Evolutionary conservation across 1,140 invertebrate species (phyloP).

Genomic region (Pristionchus pacificus): DNA sequence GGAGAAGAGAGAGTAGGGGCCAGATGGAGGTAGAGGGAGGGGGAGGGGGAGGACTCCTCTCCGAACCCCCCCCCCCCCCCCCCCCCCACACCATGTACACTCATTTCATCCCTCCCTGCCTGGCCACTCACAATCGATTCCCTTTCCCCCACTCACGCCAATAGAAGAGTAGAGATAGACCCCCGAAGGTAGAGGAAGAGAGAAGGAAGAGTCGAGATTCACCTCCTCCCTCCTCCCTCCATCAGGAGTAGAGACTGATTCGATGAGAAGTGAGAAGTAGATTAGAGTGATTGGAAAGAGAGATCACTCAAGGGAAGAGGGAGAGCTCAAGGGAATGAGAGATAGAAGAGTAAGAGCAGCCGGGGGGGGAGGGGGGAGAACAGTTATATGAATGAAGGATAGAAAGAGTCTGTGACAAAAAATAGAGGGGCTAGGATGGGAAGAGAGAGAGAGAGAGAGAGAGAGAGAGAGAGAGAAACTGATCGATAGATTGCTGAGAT

Average conservation of each 20-base stretch:
- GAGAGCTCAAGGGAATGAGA: slow-evolving; percentile 1
- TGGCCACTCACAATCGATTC: too few relatives aligned
- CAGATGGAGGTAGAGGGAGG: too few relatives aligned
- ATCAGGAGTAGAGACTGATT: slow-evolving; percentile 11
- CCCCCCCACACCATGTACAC: too few relatives aligned
- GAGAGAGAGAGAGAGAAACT: too few relatives aligned
- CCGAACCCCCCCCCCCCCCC: too few relatives aligned
- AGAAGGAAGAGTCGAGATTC: neutral
- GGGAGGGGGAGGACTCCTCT: too few relatives aligned
- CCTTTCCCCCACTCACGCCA: too few relatives aligned
- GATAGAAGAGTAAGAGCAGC: neutral
- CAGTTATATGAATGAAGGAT: slow-evolving; percentile 10
- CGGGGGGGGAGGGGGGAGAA: neutral
- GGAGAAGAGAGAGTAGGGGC: too few relatives aligned
- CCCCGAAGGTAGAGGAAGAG: too few relatives aligned
- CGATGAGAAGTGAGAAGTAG: slow-evolving; percentile 4
- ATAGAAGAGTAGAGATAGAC: too few relatives aligned
- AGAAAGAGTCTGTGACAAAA: neutral
- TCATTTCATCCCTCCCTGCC: too few relatives aligned
- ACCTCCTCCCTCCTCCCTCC: neutral
- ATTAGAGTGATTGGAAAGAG: neutral
- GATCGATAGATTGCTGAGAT: neutral
- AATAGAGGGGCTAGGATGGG: neutral
- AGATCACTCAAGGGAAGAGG: slow-evolving; percentile 15
- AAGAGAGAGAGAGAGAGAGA: too few relatives aligned